phyloP scores from a whole-genome alignment of 2,113 vertebrate genomes.

The Corydoras sp. region DNA sequence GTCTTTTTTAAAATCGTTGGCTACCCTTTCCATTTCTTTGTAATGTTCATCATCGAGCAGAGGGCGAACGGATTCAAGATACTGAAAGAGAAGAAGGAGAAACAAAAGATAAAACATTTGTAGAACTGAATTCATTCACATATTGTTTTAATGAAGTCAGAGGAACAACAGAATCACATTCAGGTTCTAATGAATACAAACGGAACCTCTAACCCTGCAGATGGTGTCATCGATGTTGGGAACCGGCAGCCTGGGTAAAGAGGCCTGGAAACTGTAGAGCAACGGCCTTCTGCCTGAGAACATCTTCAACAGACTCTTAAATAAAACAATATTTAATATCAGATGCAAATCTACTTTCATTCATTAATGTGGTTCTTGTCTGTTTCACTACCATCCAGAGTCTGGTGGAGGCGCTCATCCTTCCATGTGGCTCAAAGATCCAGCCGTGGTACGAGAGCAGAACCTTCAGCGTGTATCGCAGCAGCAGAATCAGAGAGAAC shows the following conservation, averaged over 20 bases:
- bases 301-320: constrained; percentile 71
- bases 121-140: too few relatives aligned
- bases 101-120: background rate
- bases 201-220: constrained; percentile 64
- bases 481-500: constrained; percentile 76
- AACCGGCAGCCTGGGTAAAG: constrained; percentile 82
- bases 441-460: constrained; percentile 90
- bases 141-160: too few relatives aligned
- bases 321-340: constrained; percentile 1
- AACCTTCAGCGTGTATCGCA: constrained; percentile 76
- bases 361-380: background rate
- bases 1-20: constrained; percentile 78
- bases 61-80: constrained; percentile 83
- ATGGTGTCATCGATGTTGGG: constrained; percentile 80
- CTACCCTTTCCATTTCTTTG: constrained; percentile 71
- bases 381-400: constrained; percentile 77
- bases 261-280: constrained; percentile 91
- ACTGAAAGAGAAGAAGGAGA: constrained; percentile 61
- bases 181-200: background rate
- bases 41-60: constrained; percentile 74
- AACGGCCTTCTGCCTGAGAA: constrained; percentile 79
- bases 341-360: background rate
- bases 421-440: constrained; percentile 90
- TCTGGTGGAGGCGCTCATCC: constrained; percentile 72
- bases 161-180: too few relatives aligned